Conservation (phyloP, 2,113 vertebrate genomes). For the Perccottus glenii region DNA sequence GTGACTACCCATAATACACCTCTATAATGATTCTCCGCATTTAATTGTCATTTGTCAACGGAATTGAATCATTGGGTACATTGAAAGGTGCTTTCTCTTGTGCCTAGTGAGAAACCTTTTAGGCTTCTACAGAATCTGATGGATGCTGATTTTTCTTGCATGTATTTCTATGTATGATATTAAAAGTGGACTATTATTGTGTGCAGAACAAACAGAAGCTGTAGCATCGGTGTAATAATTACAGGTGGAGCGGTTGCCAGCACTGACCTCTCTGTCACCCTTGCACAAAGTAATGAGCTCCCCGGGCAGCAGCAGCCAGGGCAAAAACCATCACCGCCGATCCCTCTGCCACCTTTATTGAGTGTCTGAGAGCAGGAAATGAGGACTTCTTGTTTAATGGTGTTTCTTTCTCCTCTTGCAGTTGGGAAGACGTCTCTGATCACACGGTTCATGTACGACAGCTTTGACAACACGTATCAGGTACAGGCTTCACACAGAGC, state of each 20-base stretch:
- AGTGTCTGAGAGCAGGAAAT: conserved; percentile 12
- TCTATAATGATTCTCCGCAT: conserved; percentile 14
- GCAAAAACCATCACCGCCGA: conserved; percentile 14
- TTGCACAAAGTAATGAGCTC: conserved; percentile 66
- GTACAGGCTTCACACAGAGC: conserved; percentile 62
- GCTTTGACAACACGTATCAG: conserved; percentile 95
- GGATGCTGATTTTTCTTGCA: too few relatives aligned
- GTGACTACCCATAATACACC: conserved; percentile 22
- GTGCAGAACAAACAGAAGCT: conserved; percentile 2
- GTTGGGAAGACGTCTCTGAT: conserved; percentile 94
- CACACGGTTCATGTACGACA: conserved; percentile 95
- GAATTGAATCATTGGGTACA: not conserved
- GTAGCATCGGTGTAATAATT: conserved; percentile 29
- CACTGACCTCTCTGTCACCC: conserved; percentile 51
- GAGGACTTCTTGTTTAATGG: conserved; percentile 26
- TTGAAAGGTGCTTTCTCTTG: not conserved
- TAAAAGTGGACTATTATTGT: not conserved
- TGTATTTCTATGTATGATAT: conserved; percentile 1
- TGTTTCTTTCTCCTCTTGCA: conserved; percentile 77
- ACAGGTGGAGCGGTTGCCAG: conserved; percentile 31
- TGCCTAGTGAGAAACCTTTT: not conserved
- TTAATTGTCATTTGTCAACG: not conserved
- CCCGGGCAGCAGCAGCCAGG: conserved; percentile 40
- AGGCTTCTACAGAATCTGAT: too few relatives aligned
- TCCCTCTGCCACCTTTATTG: not conserved